Percentiles rank a stretch among this genome's conserved stretches.
Conservation (phyloP, 2,113 vertebrate species). For the Atrichornis clamosus region DNA sequence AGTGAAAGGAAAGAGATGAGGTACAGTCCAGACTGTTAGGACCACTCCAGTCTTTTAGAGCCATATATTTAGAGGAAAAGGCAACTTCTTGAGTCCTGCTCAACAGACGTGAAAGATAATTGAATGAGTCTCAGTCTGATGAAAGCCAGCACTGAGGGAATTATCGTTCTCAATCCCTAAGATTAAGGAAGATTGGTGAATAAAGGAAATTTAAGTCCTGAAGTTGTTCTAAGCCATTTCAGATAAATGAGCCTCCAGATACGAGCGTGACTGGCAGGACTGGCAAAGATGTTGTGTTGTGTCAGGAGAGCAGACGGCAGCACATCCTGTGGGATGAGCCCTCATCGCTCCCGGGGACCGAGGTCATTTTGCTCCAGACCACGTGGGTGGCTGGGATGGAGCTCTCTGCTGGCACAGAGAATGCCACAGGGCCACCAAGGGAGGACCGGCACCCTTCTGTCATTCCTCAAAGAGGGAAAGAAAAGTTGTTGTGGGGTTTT, state of each 20-base stretch:
- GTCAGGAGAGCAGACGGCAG: not conserved
- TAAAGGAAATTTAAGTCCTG: not conserved
- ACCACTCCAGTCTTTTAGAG: not conserved
- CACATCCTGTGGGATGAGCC: fast-evolving
- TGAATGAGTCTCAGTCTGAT: not conserved
- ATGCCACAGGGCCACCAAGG: not conserved
- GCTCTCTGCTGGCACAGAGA: not conserved
- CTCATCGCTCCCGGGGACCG: fast-evolving
- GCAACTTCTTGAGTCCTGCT: not conserved
- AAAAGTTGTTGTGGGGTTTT: not conserved
- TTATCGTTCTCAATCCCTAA: not conserved
- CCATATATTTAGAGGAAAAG: not conserved
- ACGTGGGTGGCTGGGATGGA: fast-evolving
- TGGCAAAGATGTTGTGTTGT: not conserved
- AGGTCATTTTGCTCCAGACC: not conserved
- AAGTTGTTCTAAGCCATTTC: not conserved
- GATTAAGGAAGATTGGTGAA: conserved; percentile 22
- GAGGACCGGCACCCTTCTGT: not conserved
- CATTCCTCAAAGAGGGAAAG: not conserved
- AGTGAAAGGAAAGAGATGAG: not conserved
- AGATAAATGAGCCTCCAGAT: not conserved
- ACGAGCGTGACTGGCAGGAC: not conserved
- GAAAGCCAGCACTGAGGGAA: not conserved
- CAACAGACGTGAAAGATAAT: not conserved
- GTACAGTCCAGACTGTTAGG: not conserved